A percentile compares a stretch with the other conserved stretches of the same genome.
Conservation (phyloP, 2,113 vertebrate species). For the Vulpes vulpes region DNA sequence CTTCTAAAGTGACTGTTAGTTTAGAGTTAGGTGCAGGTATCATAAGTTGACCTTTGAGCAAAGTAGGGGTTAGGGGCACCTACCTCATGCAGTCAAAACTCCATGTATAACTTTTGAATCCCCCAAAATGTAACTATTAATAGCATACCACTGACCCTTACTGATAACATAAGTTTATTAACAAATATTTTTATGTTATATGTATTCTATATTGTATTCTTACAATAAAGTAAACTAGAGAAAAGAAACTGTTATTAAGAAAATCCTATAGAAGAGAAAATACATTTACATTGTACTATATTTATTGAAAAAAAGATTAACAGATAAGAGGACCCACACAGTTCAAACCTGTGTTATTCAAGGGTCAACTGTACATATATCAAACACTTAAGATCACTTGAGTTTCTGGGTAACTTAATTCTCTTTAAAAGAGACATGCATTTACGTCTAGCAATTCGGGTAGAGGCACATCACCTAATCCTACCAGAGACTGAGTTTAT, state of each 20-base stretch:
- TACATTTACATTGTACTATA: neutral
- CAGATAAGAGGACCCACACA: neutral
- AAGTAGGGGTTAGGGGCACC: neutral
- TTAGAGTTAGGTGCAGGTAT: neutral
- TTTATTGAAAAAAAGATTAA: neutral
- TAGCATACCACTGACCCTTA: neutral
- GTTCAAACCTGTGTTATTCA: neutral
- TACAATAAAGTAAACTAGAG: neutral
- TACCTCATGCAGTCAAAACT: neutral
- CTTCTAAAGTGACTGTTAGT: neutral
- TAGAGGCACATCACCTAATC: neutral
- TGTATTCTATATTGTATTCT: neutral
- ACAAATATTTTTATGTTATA: neutral
- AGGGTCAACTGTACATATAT: neutral
- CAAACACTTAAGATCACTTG: neutral
- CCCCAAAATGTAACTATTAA: neutral
- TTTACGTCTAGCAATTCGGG: neutral
- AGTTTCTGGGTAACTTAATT: constrained; percentile 26
- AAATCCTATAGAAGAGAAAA: neutral
- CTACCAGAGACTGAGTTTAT: neutral
- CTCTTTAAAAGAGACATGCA: neutral
- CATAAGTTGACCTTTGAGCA: neutral
- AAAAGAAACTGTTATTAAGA: neutral
- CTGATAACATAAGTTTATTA: neutral
- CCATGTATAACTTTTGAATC: neutral